phyloP scores from a whole-genome alignment of 2,797 vertebrate genomes.

The Phoebastria nigripes region DNA sequence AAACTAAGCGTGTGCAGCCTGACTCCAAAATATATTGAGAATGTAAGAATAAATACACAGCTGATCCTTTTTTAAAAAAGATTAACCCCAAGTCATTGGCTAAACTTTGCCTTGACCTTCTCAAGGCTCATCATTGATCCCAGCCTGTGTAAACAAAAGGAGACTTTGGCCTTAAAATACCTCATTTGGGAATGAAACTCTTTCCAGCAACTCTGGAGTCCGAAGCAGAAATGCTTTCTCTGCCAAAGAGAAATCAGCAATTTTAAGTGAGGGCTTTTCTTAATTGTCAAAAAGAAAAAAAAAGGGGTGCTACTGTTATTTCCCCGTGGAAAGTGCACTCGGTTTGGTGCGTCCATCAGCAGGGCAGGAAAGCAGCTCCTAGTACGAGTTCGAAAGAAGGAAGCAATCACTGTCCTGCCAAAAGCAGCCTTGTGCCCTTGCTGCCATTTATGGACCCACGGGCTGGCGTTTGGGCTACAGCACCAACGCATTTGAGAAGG shows the following conservation, averaged over 20 bases:
- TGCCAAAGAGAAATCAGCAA: background rate
- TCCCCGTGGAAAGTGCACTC: background rate
- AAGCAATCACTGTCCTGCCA: accelerated
- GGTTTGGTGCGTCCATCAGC: background rate
- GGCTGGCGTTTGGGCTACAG: background rate
- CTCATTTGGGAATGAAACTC: background rate
- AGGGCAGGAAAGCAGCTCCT: background rate
- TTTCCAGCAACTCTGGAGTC: background rate
- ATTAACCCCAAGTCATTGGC: background rate
- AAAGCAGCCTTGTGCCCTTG: background rate
- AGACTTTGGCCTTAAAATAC: background rate
- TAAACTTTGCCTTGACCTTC: background rate
- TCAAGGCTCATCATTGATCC: background rate
- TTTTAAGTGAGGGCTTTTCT: background rate
- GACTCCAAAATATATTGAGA: background rate
- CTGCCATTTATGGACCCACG: background rate
- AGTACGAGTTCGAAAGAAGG: accelerated
- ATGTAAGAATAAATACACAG: background rate
- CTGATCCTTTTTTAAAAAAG: background rate
- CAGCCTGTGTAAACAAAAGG: background rate
- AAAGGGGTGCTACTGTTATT: background rate
- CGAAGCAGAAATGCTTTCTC: background rate
- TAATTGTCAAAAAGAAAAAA: background rate
- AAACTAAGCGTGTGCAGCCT: background rate
- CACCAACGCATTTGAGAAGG: background rate